phyloP scores from a whole-genome alignment of 2,113 vertebrate genomes.

The Gymnorhina tibicen region DNA sequence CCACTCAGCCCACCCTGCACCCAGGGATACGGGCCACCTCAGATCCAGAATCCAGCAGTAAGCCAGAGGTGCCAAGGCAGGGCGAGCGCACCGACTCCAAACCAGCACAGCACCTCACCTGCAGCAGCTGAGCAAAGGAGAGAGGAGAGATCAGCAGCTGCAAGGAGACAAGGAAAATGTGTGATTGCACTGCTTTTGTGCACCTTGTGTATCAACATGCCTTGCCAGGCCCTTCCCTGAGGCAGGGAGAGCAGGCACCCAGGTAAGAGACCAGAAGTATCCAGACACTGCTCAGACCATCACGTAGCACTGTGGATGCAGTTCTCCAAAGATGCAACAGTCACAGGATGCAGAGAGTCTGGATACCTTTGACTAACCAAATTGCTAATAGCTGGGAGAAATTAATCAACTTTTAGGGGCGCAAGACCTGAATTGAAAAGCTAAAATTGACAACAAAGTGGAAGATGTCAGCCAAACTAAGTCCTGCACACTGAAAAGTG shows the following conservation, averaged over 20 bases:
- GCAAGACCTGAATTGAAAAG: not conserved
- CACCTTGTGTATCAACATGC: not conserved
- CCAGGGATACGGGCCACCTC: not conserved
- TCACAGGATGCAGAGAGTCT: not conserved
- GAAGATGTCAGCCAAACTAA: not conserved
- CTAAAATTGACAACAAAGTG: not conserved
- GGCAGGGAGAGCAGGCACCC: not conserved
- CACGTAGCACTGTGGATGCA: not conserved
- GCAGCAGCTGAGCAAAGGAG: not conserved
- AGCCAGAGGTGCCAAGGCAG: not conserved
- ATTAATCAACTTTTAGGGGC: not conserved
- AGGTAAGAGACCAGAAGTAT: not conserved
- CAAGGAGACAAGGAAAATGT: rapidly evolving
- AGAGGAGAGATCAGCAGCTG: not conserved
- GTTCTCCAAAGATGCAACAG: not conserved
- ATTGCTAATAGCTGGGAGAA: not conserved
- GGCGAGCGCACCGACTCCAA: not conserved
- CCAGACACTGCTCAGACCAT: not conserved
- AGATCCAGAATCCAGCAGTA: not conserved
- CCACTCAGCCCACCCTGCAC: not conserved
- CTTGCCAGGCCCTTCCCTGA: not conserved
- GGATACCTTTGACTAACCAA: not conserved
- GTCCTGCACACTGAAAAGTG: not conserved
- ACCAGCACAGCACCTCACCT: rapidly evolving
- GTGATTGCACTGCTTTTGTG: not conserved